Percentiles rank a stretch among this genome's conserved stretches.
These are phyloP conservation scores for Vimba vimba DNA, from an alignment of 2,113 vertebrate species.

Conservation along the genomic window DNA sequence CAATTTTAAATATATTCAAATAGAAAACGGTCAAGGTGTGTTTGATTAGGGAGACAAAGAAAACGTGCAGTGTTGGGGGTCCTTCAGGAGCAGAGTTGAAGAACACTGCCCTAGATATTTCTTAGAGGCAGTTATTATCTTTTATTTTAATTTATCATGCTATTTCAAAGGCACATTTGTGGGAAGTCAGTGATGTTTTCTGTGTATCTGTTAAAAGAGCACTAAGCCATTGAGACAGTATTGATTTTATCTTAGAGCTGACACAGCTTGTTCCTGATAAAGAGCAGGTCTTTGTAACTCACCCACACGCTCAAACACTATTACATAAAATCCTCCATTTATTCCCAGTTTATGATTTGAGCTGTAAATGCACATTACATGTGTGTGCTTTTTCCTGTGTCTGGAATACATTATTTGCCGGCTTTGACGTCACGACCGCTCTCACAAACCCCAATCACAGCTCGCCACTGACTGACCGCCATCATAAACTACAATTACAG, in stretches of 20 bases:
- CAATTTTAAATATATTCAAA: no score
- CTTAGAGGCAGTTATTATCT: background rate
- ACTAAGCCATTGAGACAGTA: slow-evolving; percentile 1
- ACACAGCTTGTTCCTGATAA: slow-evolving; percentile 50
- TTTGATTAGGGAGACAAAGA: no score
- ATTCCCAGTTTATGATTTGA: background rate
- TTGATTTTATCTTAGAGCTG: background rate
- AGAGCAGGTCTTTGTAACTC: slow-evolving; percentile 10
- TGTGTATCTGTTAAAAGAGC: slow-evolving; percentile 13
- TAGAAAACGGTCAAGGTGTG: no score
- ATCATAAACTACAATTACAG: slow-evolving; percentile 5
- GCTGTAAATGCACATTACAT: background rate
- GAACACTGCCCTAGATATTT: background rate
- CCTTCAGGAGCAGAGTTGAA: no score
- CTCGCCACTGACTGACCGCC: background rate
- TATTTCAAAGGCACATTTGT: background rate
- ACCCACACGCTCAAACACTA: slow-evolving; percentile 1
- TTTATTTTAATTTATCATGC: background rate
- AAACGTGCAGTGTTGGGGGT: no score
- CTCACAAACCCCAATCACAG: slow-evolving; percentile 5
- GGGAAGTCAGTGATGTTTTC: background rate
- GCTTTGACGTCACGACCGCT: background rate
- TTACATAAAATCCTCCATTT: slow-evolving; percentile 1
- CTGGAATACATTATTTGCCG: background rate
- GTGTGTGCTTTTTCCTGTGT: slow-evolving; percentile 7